Conservation (phyloP, 2,797 vertebrate genomes). For the Poecilia picta region DNA sequence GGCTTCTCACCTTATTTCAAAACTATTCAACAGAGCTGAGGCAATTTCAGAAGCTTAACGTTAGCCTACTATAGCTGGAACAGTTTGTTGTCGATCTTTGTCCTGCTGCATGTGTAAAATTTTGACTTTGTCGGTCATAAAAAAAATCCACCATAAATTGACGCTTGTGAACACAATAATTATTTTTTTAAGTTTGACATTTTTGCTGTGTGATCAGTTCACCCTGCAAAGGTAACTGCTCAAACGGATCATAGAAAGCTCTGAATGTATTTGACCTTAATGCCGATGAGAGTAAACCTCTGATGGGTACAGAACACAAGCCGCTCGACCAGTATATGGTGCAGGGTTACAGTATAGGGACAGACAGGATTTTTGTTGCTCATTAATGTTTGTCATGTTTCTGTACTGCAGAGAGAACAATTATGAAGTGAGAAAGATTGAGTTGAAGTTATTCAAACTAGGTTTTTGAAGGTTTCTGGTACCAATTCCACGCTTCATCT, state of each 20-base stretch:
- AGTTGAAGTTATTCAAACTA: not conserved
- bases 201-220: not conserved
- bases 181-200: not conserved
- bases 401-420: constrained; percentile 2
- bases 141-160: not conserved
- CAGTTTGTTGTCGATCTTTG: not conserved
- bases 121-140: not conserved
- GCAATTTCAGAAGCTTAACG: not conserved
- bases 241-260: not conserved
- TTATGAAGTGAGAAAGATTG: not conserved
- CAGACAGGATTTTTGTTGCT: not conserved
- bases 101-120: not conserved
- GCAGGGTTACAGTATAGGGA: not conserved
- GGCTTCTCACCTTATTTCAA: not conserved
- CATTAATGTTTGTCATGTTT: not conserved
- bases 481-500: not conserved
- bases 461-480: not conserved
- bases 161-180: not conserved
- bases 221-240: not conserved
- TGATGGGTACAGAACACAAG: not conserved
- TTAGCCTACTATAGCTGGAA: not conserved
- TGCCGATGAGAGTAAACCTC: not conserved
- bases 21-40: not conserved
- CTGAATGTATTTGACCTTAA: not conserved
- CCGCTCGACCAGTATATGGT: not conserved